phyloP scores from a whole-genome alignment of 1,140 invertebrate genomes.

The Orius laevigatus region DNA sequence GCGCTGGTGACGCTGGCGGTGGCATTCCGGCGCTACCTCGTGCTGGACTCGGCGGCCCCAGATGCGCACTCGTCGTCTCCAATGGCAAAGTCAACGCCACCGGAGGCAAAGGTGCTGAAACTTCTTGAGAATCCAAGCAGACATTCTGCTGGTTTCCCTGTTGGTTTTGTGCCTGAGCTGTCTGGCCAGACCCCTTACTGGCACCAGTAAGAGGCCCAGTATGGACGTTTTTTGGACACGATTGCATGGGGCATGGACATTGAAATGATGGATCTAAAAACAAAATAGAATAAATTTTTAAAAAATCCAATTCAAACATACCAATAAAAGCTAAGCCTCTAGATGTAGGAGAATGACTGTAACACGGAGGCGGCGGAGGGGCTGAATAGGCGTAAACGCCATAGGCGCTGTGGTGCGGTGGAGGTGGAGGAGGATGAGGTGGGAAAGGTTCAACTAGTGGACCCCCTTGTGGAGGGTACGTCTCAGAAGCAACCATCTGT shows the following conservation, averaged over 20 bases:
- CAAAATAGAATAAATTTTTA: constrained; percentile 17
- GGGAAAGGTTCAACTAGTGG: constrained; percentile 25
- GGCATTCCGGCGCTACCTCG: constrained; percentile 19
- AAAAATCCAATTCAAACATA: constrained; percentile 16
- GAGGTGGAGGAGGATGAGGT: constrained; percentile 27
- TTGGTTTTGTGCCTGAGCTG: constrained; percentile 29
- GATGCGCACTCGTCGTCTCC: background rate
- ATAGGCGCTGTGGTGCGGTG: constrained; percentile 40
- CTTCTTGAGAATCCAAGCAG: no score
- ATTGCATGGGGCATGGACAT: constrained; percentile 72
- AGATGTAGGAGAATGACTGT: constrained; percentile 46
- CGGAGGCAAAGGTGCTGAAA: background rate
- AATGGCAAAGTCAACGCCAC: background rate
- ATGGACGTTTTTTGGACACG: constrained; percentile 93
- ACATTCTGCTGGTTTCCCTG: no score
- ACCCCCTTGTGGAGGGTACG: constrained; percentile 18
- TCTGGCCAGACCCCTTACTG: constrained; percentile 46
- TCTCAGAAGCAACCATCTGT: constrained; percentile 23
- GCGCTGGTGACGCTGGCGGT: constrained; percentile 22
- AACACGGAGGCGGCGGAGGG: constrained; percentile 41
- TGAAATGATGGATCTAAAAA: constrained; percentile 39
- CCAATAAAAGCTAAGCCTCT: constrained; percentile 34
- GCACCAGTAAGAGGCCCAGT: constrained; percentile 89
- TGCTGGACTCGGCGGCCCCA: constrained; percentile 18
- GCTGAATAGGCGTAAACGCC: constrained; percentile 24